phyloP scores from a whole-genome alignment of 2,797 vertebrate genomes.

The Rallus crepitans region DNA sequence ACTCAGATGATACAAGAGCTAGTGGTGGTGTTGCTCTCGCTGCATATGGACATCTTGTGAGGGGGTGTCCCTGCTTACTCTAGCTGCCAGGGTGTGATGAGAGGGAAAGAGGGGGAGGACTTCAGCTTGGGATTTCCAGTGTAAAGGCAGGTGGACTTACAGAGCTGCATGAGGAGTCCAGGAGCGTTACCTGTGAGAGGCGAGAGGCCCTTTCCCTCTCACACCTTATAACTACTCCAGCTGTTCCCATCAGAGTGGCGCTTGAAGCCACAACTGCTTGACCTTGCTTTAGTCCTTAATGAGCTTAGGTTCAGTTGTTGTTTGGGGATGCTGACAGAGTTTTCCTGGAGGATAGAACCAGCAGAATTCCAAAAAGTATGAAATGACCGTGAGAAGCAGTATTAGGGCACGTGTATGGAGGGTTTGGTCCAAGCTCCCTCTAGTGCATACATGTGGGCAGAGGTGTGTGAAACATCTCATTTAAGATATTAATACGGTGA shows the following conservation, averaged over 20 bases:
- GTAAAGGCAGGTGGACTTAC: neutral
- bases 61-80: neutral
- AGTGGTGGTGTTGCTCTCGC: neutral
- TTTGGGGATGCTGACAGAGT: neutral
- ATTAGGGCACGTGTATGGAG: accelerated
- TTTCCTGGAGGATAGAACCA: neutral
- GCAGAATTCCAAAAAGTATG: neutral
- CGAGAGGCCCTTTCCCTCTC: neutral
- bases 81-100: neutral
- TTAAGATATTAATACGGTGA: neutral
- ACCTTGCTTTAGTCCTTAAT: neutral
- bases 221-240: neutral
- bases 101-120: neutral
- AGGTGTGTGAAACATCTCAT: neutral
- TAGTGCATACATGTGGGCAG: constrained; percentile 10
- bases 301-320: neutral
- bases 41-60: neutral
- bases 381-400: neutral
- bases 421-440: constrained; percentile 54
- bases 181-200: neutral
- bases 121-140: neutral
- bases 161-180: neutral
- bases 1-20: neutral
- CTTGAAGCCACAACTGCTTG: neutral
- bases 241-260: neutral